Evolutionary conservation across 2,797 vertebrate species (phyloP).

Genomic region (Poeciliopsis gracilis): DNA sequence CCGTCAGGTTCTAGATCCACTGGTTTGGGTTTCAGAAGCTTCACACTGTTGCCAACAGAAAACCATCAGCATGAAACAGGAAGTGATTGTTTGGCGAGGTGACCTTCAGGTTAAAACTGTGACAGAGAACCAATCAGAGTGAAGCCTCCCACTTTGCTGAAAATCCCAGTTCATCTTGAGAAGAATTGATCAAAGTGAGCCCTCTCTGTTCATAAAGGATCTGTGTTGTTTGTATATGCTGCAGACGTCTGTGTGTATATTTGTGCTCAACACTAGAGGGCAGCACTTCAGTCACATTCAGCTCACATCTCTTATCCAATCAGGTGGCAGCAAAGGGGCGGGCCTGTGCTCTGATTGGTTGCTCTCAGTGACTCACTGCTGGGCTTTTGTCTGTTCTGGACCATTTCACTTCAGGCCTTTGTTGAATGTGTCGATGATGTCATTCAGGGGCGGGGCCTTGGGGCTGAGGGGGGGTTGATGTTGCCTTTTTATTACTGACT

Average conservation of each 20-base stretch:
- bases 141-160: not conserved
- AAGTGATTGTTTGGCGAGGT: not conserved
- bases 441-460: constrained; percentile 23
- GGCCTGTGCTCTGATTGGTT: constrained; percentile 40
- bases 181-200: constrained; percentile 15
- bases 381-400: constrained; percentile 52
- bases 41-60: not conserved
- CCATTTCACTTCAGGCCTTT: constrained; percentile 53
- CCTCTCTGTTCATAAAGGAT: constrained; percentile 12
- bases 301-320: constrained; percentile 31
- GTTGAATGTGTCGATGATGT: constrained; percentile 51
- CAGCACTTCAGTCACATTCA: constrained; percentile 34
- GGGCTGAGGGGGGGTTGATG: constrained; percentile 1
- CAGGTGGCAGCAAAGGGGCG: constrained; percentile 10
- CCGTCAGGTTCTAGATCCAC: not conserved
- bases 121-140: constrained; percentile 4
- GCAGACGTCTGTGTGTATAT: constrained; percentile 80
- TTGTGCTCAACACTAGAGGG: constrained; percentile 62
- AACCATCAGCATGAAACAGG: not conserved
- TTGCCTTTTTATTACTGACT: constrained; percentile 50
- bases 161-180: not conserved
- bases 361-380: constrained; percentile 45
- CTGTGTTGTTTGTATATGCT: constrained; percentile 75
- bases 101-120: constrained; percentile 10
- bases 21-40: not conserved